phyloP scores from a whole-genome alignment of 2,888 invertebrate genomes.

The Drosophila cyrtoloma region DNA sequence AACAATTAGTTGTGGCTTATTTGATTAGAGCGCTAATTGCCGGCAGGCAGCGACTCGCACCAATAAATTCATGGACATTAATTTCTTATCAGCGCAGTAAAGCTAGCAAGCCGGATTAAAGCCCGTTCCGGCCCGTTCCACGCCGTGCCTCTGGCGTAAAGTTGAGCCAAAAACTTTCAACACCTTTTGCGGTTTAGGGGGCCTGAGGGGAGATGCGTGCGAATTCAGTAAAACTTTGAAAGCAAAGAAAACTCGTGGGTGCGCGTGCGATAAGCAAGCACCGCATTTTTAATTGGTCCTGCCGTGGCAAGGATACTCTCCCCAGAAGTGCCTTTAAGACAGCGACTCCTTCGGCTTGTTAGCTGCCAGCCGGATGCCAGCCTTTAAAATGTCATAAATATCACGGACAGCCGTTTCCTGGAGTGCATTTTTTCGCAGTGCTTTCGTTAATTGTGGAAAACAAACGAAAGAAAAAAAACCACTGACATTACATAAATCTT shows the following conservation, averaged over 20 bases:
- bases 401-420: constrained; percentile 59
- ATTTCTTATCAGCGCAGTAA: constrained; percentile 73
- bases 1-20: constrained; percentile 66
- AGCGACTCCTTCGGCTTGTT: constrained; percentile 14
- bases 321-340: constrained; percentile 35
- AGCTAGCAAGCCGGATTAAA: constrained; percentile 71
- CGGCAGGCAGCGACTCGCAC: constrained; percentile 53
- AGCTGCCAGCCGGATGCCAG: constrained; percentile 30
- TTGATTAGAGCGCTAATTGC: constrained; percentile 73
- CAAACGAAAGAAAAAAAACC: constrained; percentile 16
- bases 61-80: constrained; percentile 75
- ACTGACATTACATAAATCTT: constrained; percentile 57
- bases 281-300: constrained; percentile 75
- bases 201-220: constrained; percentile 14
- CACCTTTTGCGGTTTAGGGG: constrained; percentile 40
- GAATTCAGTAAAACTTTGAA: constrained; percentile 63
- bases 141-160: constrained; percentile 28
- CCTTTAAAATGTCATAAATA: constrained; percentile 76
- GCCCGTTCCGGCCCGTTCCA: constrained; percentile 23
- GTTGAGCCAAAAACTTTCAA: constrained; percentile 53
- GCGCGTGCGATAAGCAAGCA: constrained; percentile 76
- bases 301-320: constrained; percentile 6
- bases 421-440: constrained; percentile 23
- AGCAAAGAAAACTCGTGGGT: constrained; percentile 62
- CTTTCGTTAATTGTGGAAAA: constrained; percentile 57